Evolutionary conservation across 2,888 invertebrate species (phyloP).

Genomic region (Leptinotarsa haldemani): DNA sequence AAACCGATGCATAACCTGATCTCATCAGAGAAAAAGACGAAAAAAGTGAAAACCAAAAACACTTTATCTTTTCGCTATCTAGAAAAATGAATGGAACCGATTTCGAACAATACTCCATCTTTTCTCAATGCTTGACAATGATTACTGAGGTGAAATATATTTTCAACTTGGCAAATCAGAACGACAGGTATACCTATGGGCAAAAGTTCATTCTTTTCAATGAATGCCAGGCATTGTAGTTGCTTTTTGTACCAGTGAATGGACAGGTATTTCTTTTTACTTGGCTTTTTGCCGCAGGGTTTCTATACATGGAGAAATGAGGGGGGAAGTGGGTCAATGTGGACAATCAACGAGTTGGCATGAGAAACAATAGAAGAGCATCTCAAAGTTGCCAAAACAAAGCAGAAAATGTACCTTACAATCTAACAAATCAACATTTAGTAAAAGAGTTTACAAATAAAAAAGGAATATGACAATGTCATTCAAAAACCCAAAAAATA

Average conservation of each 20-base stretch:
- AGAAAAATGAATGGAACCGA: conserved; percentile 52
- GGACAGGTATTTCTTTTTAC: conserved; percentile 62
- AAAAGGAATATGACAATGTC: no score
- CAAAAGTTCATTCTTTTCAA: conserved; percentile 58
- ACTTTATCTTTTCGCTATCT: conserved; percentile 52
- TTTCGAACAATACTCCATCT: conserved; percentile 48
- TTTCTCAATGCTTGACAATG: conserved; percentile 61
- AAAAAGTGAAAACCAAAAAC: conserved; percentile 27
- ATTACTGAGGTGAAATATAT: conserved; percentile 63
- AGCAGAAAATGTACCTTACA: no score
- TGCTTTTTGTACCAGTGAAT: conserved; percentile 56
- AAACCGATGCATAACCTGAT: conserved; percentile 23
- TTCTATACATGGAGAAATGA: conserved; percentile 22
- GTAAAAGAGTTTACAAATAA: no score
- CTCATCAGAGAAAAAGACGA: conserved; percentile 12
- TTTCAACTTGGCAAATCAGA: conserved; percentile 64
- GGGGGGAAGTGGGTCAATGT: conserved; percentile 35
- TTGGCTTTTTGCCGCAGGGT: conserved; percentile 57
- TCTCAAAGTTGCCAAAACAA: no score
- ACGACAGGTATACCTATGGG: conserved; percentile 60
- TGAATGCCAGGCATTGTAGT: conserved; percentile 58
- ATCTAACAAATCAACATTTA: no score
- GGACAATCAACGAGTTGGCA: no score
- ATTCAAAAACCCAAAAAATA: no score
- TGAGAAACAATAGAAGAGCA: no score